A percentile compares a stretch with the other conserved stretches of the same genome.
Conservation (phyloP, 2,113 vertebrate species). For the Oncorhynchus gorbuscha region DNA sequence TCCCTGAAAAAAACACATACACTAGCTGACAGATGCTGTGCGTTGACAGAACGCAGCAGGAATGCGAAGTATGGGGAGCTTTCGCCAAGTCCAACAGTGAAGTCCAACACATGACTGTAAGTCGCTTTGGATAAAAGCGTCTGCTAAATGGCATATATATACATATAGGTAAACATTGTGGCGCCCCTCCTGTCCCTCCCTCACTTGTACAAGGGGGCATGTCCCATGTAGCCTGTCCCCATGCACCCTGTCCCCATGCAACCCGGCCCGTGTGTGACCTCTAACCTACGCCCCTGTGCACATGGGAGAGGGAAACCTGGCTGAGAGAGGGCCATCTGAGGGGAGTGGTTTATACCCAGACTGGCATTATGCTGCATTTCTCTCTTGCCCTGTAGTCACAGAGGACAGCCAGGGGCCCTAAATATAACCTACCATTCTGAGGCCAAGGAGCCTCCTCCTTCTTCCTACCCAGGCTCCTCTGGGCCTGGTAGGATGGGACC, state of each 20-base stretch:
- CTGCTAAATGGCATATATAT: no score
- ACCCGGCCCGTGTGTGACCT: constrained; percentile 16
- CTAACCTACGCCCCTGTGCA: neutral
- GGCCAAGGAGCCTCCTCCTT: constrained; percentile 15
- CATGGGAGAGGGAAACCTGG: constrained; percentile 36
- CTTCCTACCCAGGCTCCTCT: constrained; percentile 74
- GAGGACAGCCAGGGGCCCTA: constrained; percentile 71
- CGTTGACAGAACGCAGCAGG: constrained; percentile 51
- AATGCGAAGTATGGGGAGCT: constrained; percentile 40
- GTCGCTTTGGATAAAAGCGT: no score
- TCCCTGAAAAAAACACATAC: constrained; percentile 41
- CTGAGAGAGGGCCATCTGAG: constrained; percentile 61
- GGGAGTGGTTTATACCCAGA: constrained; percentile 73
- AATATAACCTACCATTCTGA: constrained; percentile 68
- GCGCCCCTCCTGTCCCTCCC: no score
- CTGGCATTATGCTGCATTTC: constrained; percentile 75
- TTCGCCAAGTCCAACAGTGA: neutral
- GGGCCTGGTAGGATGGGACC: constrained; percentile 45
- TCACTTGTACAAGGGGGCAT: constrained; percentile 11
- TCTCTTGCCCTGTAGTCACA: constrained; percentile 68
- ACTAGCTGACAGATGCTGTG: constrained; percentile 44
- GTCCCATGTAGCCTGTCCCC: constrained; percentile 2
- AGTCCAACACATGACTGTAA: no score
- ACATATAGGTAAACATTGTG: constrained; percentile 3
- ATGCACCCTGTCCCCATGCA: neutral